Evolutionary conservation across 2,797 vertebrate species (phyloP).

Genomic region (Huso huso): DNA sequence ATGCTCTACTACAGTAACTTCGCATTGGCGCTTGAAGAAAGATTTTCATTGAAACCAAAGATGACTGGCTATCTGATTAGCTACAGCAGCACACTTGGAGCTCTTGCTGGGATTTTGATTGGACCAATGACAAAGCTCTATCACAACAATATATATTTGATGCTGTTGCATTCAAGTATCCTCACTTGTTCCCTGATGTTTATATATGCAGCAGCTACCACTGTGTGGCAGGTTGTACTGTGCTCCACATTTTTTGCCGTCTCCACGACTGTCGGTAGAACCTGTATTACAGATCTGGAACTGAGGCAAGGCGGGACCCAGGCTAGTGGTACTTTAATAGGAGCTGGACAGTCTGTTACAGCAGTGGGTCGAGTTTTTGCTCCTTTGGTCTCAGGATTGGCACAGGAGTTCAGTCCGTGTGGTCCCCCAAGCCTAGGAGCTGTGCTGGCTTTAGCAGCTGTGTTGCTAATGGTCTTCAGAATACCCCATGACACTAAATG

Average conservation of each 20-base stretch:
- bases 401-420: constrained; percentile 86
- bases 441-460: constrained; percentile 64
- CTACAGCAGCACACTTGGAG: constrained; percentile 82
- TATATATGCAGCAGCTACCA: constrained; percentile 61
- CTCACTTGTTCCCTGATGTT: constrained; percentile 72
- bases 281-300: constrained; percentile 83
- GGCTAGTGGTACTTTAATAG: constrained; percentile 79
- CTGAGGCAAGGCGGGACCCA: constrained; percentile 66
- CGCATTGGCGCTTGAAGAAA: constrained; percentile 85
- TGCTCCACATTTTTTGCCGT: constrained; percentile 82
- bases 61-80: constrained; percentile 80
- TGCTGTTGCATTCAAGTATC: constrained; percentile 78
- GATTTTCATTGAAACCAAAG: constrained; percentile 78
- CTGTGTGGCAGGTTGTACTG: constrained; percentile 66
- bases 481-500: constrained; percentile 51
- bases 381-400: constrained; percentile 80
- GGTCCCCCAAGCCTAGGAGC: constrained; percentile 80
- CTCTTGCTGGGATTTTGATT: constrained; percentile 73
- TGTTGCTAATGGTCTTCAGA: constrained; percentile 66
- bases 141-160: constrained; percentile 47
- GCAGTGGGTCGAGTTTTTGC: constrained; percentile 79
- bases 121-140: constrained; percentile 78
- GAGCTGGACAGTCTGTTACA: constrained; percentile 86
- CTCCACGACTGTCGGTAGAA: constrained; percentile 81
- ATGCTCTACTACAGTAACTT: constrained; percentile 94